Conservation (phyloP, 2,888 invertebrate species). For the Hofmannophila pseudospretella region DNA sequence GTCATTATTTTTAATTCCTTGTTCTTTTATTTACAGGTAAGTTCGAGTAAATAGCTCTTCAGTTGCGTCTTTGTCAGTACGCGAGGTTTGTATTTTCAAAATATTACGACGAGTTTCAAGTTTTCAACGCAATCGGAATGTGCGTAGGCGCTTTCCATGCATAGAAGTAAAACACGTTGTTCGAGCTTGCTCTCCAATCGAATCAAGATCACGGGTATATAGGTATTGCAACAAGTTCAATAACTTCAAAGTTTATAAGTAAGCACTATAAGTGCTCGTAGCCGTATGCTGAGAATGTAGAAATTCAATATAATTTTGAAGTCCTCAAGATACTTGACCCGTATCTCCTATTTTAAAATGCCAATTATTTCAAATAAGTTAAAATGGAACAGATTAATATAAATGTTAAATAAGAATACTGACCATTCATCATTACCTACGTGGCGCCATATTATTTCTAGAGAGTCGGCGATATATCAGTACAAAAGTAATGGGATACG, state of each 20-base stretch:
- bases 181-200: constrained; percentile 6
- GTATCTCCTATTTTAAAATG: no score
- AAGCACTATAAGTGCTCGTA: no score
- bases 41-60: constrained; percentile 14
- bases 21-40: constrained; percentile 40
- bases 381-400: no score
- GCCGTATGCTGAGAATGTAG: no score
- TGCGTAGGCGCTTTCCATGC: constrained; percentile 31
- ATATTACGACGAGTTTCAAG: constrained; percentile 13
- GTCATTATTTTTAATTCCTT: no score
- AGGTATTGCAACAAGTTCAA: background rate
- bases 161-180: constrained; percentile 12
- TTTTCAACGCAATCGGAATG: constrained; percentile 26
- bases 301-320: no score
- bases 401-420: constrained; percentile 1
- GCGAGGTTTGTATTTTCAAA: background rate
- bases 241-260: constrained; percentile 3
- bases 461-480: constrained; percentile 15
- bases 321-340: no score
- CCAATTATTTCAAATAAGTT: no score
- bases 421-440: background rate
- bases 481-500: constrained; percentile 51
- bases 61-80: background rate
- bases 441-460: constrained; percentile 10
- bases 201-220: constrained; percentile 10